Percentiles rank a stretch among this genome's conserved stretches.
These are phyloP conservation scores for Schizotus pectinicornis DNA, from an alignment of 2,888 invertebrate genomes.

Conservation along the genomic window DNA sequence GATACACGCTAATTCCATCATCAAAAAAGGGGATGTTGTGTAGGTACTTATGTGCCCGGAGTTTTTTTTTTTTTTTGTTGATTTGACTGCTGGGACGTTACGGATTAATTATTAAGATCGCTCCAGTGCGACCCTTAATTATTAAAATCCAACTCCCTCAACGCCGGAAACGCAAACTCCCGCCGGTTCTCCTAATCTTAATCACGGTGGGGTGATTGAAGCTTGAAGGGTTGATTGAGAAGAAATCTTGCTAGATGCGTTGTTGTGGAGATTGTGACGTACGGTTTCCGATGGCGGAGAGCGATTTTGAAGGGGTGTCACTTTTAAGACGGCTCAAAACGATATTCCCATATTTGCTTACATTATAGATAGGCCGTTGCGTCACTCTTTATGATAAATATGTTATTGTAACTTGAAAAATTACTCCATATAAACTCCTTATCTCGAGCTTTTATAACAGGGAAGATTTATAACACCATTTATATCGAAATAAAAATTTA, in stretches of 20 bases:
- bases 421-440: conserved; percentile 17
- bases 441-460: conserved; percentile 15
- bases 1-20: conserved; percentile 35
- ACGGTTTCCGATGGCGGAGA: neutral
- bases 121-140: conserved; percentile 1
- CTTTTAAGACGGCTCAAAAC: neutral
- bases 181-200: neutral
- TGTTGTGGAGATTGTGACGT: too few relatives aligned
- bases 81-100: neutral
- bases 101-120: conserved; percentile 6
- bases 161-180: too few relatives aligned
- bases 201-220: neutral
- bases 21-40: conserved; percentile 24
- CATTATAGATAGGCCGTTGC: conserved; percentile 11
- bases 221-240: neutral
- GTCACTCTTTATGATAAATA: conserved; percentile 18
- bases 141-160: conserved; percentile 1
- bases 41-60: neutral
- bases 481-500: conserved; percentile 21
- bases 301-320: conserved; percentile 4
- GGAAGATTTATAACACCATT: conserved; percentile 19
- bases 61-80: neutral
- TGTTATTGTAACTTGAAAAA: conserved; percentile 21
- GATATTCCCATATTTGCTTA: conserved; percentile 9
- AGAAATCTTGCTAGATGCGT: too few relatives aligned